These are phyloP conservation scores for Aphis craccivora DNA, from an alignment of 1,140 invertebrate genomes.

Conservation along the genomic window DNA sequence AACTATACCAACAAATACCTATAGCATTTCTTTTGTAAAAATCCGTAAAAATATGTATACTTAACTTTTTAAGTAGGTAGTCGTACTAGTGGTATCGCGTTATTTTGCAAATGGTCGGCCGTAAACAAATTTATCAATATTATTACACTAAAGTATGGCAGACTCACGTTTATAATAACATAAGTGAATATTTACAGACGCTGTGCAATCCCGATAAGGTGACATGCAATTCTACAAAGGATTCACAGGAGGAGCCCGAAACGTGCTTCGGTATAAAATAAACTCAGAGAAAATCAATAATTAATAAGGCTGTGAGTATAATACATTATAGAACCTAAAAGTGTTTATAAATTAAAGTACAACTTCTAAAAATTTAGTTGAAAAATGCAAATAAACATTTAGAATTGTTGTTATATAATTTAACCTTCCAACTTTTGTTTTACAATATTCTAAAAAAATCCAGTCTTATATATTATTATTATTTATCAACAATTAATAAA, in stretches of 20 bases:
- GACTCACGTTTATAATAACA: background rate
- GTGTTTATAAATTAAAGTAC: background rate
- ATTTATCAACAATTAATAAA: background rate
- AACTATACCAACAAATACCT: too few relatives aligned
- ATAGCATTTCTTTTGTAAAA: too few relatives aligned
- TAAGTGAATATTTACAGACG: background rate
- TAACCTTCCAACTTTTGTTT: background rate
- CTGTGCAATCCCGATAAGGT: background rate
- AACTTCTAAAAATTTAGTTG: background rate
- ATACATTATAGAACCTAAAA: background rate
- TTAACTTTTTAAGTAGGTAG: too few relatives aligned
- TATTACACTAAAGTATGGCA: background rate
- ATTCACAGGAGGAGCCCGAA: background rate
- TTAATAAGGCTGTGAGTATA: background rate
- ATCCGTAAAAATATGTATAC: too few relatives aligned
- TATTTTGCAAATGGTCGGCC: background rate
- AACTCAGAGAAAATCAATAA: background rate
- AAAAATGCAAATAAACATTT: background rate
- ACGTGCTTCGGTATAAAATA: background rate
- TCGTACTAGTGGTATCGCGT: fast-evolving
- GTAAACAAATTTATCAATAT: background rate
- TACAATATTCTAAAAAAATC: background rate
- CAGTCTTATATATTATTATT: background rate
- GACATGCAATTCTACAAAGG: background rate
- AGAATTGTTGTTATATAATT: background rate